phyloP scores from a whole-genome alignment of 2,797 vertebrate genomes.

The Caiman crocodilus region DNA sequence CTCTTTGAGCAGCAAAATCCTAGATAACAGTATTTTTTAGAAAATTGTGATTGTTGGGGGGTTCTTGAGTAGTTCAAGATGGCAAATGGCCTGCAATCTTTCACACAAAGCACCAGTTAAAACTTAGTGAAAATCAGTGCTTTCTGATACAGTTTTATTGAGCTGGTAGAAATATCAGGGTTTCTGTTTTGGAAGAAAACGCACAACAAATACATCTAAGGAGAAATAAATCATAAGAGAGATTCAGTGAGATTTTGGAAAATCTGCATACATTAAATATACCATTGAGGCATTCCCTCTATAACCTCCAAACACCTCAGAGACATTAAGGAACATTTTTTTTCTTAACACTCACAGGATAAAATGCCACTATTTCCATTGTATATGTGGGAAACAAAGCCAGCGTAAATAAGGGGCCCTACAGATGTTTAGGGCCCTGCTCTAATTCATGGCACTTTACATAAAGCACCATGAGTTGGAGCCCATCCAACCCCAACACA shows the following conservation, averaged over 20 bases:
- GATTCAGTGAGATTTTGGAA: not conserved
- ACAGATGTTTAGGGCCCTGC: no score
- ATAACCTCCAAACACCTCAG: not conserved
- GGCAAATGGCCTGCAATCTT: not conserved
- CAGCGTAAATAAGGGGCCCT: no score
- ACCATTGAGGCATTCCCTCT: not conserved
- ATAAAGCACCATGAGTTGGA: no score
- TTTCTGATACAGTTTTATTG: not conserved
- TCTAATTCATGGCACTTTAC: no score
- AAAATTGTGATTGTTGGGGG: not conserved
- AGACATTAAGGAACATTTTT: not conserved
- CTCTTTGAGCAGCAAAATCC: not conserved
- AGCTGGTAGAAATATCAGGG: not conserved
- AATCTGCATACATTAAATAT: not conserved
- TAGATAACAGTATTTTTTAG: not conserved
- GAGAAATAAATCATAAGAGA: not conserved
- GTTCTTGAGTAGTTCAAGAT: not conserved
- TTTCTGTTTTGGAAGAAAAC: not conserved
- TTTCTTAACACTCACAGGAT: no score
- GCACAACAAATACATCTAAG: accelerated
- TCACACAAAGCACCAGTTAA: not conserved
- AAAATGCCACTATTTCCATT: not conserved
- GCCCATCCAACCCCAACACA: no score
- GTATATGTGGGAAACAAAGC: not conserved
- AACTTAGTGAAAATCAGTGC: not conserved